Conservation (phyloP, 2,888 invertebrate genomes). For the Andricus quercusramuli region DNA sequence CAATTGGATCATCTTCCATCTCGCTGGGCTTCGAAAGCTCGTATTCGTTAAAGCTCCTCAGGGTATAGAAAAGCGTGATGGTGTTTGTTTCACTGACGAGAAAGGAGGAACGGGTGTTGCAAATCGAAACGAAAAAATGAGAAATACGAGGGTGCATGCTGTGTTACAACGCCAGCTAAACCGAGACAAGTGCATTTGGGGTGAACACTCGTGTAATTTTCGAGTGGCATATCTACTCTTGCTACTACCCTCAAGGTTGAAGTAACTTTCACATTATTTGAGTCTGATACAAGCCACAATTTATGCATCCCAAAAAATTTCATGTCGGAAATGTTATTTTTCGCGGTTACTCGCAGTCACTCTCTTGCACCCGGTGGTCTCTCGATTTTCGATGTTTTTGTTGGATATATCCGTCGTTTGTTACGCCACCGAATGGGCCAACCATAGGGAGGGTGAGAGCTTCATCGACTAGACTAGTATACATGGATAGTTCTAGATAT, state of each 20-base stretch:
- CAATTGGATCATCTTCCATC: neutral
- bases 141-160: constrained; percentile 14
- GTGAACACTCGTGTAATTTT: neutral
- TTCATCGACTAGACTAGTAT: constrained; percentile 26
- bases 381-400: neutral
- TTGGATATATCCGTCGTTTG: neutral
- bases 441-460: neutral
- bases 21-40: neutral
- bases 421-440: constrained; percentile 10
- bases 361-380: neutral
- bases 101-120: neutral
- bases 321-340: neutral
- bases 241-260: neutral
- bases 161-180: constrained; percentile 1
- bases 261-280: neutral
- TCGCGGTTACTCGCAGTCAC: neutral
- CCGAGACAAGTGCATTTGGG: constrained; percentile 22
- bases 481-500: constrained; percentile 20
- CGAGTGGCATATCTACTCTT: constrained; percentile 19
- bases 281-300: neutral
- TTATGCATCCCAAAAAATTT: neutral
- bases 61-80: neutral
- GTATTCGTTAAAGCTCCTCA: neutral
- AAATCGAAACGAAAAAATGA: constrained; percentile 20
- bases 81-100: neutral